Conservation (phyloP, 1,140 invertebrate species). For the Portunus trituberculatus region DNA sequence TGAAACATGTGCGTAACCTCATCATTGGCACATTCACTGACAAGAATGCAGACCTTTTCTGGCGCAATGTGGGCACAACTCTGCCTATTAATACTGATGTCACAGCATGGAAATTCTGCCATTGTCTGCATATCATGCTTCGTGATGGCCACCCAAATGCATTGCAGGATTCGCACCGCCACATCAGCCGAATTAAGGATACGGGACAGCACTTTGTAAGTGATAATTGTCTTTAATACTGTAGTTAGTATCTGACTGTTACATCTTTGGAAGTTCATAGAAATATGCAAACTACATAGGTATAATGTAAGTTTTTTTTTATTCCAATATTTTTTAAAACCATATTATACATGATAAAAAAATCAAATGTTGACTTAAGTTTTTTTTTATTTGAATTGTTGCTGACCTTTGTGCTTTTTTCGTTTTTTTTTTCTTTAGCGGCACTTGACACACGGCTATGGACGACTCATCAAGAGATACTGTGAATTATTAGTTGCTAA, state of each 20-base stretch:
- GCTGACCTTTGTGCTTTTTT: too few relatives aligned
- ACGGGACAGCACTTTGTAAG: slow-evolving; percentile 71
- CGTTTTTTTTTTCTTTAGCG: slow-evolving; percentile 82
- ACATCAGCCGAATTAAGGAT: slow-evolving; percentile 55
- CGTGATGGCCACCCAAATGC: slow-evolving; percentile 95
- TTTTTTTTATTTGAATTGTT: too few relatives aligned
- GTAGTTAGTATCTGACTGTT: neutral
- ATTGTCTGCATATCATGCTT: slow-evolving; percentile 97
- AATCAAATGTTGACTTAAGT: too few relatives aligned
- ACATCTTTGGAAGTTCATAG: too few relatives aligned
- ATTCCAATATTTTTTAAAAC: too few relatives aligned
- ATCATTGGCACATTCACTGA: slow-evolving; percentile 98
- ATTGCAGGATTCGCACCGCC: slow-evolving; percentile 87
- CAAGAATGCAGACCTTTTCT: slow-evolving; percentile 93
- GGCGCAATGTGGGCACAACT: slow-evolving; percentile 90
- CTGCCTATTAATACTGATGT: slow-evolving; percentile 95
- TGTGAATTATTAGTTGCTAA: slow-evolving; percentile 92
- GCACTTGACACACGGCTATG: slow-evolving; percentile 95
- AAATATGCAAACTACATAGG: too few relatives aligned
- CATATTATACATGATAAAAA: too few relatives aligned
- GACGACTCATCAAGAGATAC: slow-evolving; percentile 93
- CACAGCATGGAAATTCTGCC: slow-evolving; percentile 99
- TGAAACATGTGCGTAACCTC: slow-evolving; percentile 93
- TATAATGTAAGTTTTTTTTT: too few relatives aligned
- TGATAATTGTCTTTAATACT: neutral